Percentiles rank a stretch among this genome's conserved stretches.
These are phyloP conservation scores for Ellobius talpinus DNA, from an alignment of 2,113 vertebrate species.

Conservation along the genomic window DNA sequence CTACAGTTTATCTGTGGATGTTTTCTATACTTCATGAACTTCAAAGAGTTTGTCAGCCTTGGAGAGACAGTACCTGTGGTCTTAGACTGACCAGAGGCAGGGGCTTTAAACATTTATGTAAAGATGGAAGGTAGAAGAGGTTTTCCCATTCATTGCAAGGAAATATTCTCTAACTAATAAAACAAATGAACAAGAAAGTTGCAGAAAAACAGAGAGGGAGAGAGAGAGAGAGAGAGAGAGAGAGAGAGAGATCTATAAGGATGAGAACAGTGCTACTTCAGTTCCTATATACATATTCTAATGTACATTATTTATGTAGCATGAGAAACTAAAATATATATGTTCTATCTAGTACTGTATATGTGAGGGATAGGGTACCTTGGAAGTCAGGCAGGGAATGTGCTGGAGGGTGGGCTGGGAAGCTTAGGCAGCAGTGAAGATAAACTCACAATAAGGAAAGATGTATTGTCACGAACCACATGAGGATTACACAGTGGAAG, in stretches of 20 bases:
- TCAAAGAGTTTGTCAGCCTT: not conserved
- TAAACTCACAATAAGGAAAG: not conserved
- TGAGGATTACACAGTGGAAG: not conserved
- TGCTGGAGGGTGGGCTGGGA: too few species aligned
- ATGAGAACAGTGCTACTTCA: not conserved
- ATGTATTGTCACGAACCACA: fast-evolving
- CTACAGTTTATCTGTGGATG: too few species aligned
- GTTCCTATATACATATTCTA: not conserved
- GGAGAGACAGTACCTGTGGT: not conserved
- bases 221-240: not conserved
- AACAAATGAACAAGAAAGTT: not conserved
- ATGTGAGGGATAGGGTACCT: not conserved
- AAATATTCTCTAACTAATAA: not conserved
- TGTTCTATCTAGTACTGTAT: not conserved
- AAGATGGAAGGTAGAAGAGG: not conserved
- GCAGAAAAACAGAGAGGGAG: too few species aligned
- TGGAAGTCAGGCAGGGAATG: not conserved
- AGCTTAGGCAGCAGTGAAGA: not conserved
- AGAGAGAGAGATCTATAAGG: not conserved
- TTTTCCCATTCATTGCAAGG: not conserved
- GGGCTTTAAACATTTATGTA: not conserved
- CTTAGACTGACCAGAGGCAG: not conserved
- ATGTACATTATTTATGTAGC: not conserved
- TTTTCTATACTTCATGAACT: not conserved
- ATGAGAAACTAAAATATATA: not conserved